These are phyloP conservation scores for Teleogryllus occipitalis DNA, from an alignment of 1,140 invertebrate species.

Conservation along the genomic window DNA sequence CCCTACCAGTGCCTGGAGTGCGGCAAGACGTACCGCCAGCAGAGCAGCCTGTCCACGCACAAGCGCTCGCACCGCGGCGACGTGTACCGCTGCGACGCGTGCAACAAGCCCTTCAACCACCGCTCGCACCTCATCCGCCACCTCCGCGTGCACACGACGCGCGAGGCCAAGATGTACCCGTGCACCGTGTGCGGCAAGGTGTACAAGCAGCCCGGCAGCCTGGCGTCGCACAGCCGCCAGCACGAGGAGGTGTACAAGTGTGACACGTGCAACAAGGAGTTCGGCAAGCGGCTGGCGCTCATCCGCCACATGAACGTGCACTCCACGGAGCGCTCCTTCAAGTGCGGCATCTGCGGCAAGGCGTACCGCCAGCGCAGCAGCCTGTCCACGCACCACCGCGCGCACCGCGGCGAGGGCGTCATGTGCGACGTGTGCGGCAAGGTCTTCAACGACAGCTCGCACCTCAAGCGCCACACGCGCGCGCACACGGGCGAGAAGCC, in stretches of 20 bases:
- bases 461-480: conserved; percentile 7
- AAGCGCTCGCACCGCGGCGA: not conserved
- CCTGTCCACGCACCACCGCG: not conserved
- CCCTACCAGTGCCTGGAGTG: not conserved
- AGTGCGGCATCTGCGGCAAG: not conserved
- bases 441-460: not conserved
- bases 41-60: not conserved
- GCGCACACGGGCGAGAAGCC: conserved; percentile 17
- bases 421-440: conserved; percentile 12
- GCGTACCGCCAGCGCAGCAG: not conserved
- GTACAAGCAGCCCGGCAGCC: not conserved
- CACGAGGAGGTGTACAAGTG: not conserved
- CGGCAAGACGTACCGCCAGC: not conserved
- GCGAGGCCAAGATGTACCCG: not conserved
- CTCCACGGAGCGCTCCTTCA: not conserved
- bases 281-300: not conserved
- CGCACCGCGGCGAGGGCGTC: not conserved
- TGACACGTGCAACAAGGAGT: not conserved
- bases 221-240: not conserved
- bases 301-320: not conserved
- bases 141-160: not conserved
- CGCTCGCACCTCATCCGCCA: not conserved
- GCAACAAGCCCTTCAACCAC: not conserved
- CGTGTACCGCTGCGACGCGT: not conserved
- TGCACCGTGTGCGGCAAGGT: not conserved